phyloP scores from a whole-genome alignment of 2,797 vertebrate species.

The Chiroxiphia lanceolata region DNA sequence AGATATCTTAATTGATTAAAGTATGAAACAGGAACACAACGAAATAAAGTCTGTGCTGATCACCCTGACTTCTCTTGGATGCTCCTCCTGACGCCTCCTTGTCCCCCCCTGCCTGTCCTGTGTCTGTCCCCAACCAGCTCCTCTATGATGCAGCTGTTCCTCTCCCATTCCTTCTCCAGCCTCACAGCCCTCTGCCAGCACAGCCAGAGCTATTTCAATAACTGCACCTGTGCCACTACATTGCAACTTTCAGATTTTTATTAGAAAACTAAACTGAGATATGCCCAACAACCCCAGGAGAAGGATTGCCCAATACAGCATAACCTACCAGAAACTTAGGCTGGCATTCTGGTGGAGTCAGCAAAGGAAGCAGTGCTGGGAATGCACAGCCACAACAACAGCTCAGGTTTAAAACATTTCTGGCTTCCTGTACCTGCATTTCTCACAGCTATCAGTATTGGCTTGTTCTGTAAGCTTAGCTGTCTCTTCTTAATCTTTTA shows the following conservation, averaged over 20 bases:
- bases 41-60: not conserved
- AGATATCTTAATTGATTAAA: not conserved
- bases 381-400: not conserved
- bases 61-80: not conserved
- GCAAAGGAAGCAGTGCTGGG: constrained; percentile 21
- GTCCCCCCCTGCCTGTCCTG: not conserved
- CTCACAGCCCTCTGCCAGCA: not conserved
- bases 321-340: constrained; percentile 64
- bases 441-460: not conserved
- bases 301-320: constrained; percentile 58
- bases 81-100: not conserved
- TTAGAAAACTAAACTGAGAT: constrained; percentile 67
- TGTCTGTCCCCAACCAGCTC: not conserved
- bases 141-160: not conserved
- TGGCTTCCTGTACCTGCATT: constrained; percentile 5
- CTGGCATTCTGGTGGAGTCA: constrained; percentile 28
- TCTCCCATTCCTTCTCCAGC: not conserved
- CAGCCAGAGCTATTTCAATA: constrained; percentile 55
- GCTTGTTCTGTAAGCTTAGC: constrained; percentile 52
- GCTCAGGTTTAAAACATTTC: constrained; percentile 47
- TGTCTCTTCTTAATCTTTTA: constrained; percentile 45
- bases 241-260: constrained; percentile 66
- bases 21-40: not conserved
- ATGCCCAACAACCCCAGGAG: constrained; percentile 73
- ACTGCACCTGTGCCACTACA: constrained; percentile 38